phyloP scores from a whole-genome alignment of 2,113 vertebrate species.

The Anguilla japonica region DNA sequence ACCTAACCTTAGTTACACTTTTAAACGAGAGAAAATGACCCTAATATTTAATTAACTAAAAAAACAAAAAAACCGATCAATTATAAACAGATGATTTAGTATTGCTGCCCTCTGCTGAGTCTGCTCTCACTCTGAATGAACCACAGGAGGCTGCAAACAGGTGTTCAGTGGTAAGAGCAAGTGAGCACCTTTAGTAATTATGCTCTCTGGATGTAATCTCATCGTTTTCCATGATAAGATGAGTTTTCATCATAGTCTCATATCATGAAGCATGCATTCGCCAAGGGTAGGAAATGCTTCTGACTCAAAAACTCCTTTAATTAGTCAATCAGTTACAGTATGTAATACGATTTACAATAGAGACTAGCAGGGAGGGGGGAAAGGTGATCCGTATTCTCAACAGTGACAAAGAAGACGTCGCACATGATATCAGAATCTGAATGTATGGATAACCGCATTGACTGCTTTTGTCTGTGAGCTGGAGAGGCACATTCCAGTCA shows the following conservation, averaged over 20 bases:
- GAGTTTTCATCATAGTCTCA: not conserved
- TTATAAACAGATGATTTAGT: not conserved
- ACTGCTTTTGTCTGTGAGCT: conserved; percentile 65
- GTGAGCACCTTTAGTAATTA: not conserved
- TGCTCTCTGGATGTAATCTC: not conserved
- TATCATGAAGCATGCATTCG: not conserved
- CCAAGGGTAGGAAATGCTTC: not conserved
- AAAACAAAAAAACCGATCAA: not conserved
- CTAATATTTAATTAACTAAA: not conserved
- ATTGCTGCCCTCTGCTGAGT: not conserved
- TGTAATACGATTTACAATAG: conserved; percentile 61
- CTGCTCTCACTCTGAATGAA: too few species aligned
- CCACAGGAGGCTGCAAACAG: not conserved
- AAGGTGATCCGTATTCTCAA: conserved; percentile 73
- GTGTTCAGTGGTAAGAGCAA: not conserved
- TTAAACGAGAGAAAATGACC: too few species aligned
- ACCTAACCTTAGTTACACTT: too few species aligned
- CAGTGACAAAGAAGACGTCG: conserved; percentile 54
- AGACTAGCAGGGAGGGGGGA: conserved; percentile 35
- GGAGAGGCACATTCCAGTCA: conserved; percentile 55
- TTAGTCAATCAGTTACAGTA: conserved; percentile 46
- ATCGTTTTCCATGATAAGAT: not conserved
- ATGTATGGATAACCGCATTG: conserved; percentile 68
- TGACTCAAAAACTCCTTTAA: conserved; percentile 22
- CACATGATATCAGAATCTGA: conserved; percentile 47